Conservation (phyloP, 2,888 invertebrate species). For the Patella pellucida region DNA sequence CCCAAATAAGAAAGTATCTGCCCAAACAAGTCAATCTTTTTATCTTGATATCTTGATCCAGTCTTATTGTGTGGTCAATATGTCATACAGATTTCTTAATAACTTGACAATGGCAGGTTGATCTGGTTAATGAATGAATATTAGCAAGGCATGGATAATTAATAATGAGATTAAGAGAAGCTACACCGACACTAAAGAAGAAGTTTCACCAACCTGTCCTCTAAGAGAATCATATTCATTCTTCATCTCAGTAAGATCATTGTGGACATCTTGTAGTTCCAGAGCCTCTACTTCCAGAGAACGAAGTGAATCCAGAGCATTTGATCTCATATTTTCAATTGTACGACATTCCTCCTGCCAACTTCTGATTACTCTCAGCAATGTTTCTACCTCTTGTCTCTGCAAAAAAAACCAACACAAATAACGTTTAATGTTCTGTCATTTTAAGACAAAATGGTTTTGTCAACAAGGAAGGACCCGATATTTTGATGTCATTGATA, state of each 20-base stretch:
- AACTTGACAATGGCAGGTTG: too few species aligned
- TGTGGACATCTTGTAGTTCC: constrained; percentile 49
- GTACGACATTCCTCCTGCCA: constrained; percentile 55
- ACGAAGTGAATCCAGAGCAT: constrained; percentile 55
- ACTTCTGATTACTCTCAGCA: constrained; percentile 47
- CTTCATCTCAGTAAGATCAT: constrained; percentile 50
- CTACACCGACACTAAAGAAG: not conserved
- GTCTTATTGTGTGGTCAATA: too few species aligned
- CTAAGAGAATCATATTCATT: constrained; percentile 53
- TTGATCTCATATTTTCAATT: constrained; percentile 57
- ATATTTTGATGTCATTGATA: too few species aligned
- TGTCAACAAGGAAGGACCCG: too few species aligned
- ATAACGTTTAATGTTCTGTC: too few species aligned
- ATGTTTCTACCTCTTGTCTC: constrained; percentile 52
- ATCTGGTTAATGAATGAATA: too few species aligned
- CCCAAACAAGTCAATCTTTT: too few species aligned
- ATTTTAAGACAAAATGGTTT: too few species aligned
- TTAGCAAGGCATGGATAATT: too few species aligned
- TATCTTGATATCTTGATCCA: too few species aligned
- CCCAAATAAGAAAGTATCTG: too few species aligned
- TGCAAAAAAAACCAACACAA: constrained; percentile 29
- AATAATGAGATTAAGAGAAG: not conserved
- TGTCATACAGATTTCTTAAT: too few species aligned
- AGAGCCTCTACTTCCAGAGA: constrained; percentile 54
- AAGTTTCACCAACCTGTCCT: constrained; percentile 49